A percentile compares a stretch with the other conserved stretches of the same genome.
Evolutionary conservation across 2,888 invertebrate genomes (phyloP).

Genomic region (Malthinus flaveolus): DNA sequence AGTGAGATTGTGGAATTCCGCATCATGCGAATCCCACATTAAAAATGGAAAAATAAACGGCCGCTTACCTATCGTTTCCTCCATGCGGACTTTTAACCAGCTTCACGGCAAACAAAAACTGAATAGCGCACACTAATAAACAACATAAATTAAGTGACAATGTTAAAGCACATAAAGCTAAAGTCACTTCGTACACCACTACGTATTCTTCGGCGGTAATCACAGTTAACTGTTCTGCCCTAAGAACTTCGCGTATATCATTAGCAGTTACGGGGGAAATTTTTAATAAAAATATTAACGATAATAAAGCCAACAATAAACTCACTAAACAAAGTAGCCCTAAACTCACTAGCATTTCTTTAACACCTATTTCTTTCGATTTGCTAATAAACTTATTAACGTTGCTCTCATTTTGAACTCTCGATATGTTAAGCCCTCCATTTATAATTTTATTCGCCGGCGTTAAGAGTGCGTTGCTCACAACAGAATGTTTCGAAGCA

Average conservation of each 20-base stretch:
- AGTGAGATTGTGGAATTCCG: no score
- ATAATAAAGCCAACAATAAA: slow-evolving; percentile 78
- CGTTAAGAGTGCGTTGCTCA: slow-evolving; percentile 44
- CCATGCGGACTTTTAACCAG: slow-evolving; percentile 84
- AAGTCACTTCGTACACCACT: slow-evolving; percentile 88
- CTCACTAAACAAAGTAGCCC: slow-evolving; percentile 86
- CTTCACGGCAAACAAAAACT: slow-evolving; percentile 92
- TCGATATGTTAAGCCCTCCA: slow-evolving; percentile 64
- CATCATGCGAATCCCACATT: no score
- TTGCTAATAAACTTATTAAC: slow-evolving; percentile 51
- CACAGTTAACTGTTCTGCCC: slow-evolving; percentile 60
- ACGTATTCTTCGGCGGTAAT: slow-evolving; percentile 79
- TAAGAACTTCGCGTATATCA: slow-evolving; percentile 59
- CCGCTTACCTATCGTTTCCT: slow-evolving; percentile 65
- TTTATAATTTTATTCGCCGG: slow-evolving; percentile 51
- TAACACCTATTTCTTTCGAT: slow-evolving; percentile 63
- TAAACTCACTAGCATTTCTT: slow-evolving; percentile 82
- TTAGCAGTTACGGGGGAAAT: slow-evolving; percentile 73
- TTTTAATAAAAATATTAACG: slow-evolving; percentile 82
- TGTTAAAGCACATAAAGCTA: slow-evolving; percentile 87
- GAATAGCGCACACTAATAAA: slow-evolving; percentile 89
- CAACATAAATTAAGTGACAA: slow-evolving; percentile 88
- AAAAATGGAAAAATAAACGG: no score
- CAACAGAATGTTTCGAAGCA: slow-evolving; percentile 67
- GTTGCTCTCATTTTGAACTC: slow-evolving; percentile 50